These are phyloP conservation scores for Drosophila dunni DNA, from an alignment of 1,140 invertebrate genomes.

Conservation along the genomic window DNA sequence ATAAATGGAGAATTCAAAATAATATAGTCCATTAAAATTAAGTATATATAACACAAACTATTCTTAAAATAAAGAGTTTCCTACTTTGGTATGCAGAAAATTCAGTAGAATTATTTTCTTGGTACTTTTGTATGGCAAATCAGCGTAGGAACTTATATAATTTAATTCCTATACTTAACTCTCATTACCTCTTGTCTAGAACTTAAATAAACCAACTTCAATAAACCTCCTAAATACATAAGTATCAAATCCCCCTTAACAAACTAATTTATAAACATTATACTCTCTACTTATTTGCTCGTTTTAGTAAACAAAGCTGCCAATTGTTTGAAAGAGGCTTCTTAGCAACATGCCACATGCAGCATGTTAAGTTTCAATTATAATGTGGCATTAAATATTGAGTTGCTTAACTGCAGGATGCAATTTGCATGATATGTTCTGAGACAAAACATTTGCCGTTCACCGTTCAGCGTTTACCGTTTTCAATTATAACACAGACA, in stretches of 20 bases:
- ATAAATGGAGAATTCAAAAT: no score
- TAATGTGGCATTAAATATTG: conserved; percentile 51
- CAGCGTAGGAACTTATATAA: no score
- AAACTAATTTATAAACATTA: not conserved
- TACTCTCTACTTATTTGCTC: not conserved
- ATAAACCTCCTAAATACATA: not conserved
- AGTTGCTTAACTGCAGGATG: not conserved
- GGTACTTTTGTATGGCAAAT: no score
- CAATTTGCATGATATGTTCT: conserved; percentile 54
- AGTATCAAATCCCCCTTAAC: no score
- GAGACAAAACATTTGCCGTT: conserved; percentile 24
- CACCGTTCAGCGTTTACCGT: conserved; percentile 32
- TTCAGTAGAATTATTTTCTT: no score
- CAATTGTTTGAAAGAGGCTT: not conserved
- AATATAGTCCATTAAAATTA: no score
- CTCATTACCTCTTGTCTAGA: no score
- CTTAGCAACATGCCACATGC: not conserved
- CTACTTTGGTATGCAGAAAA: no score
- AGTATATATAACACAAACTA: no score
- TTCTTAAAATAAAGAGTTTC: no score
- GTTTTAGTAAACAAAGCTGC: not conserved
- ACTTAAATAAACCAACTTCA: not conserved
- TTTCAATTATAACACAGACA: conserved; percentile 76
- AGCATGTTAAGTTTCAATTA: conserved; percentile 65
- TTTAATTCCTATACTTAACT: no score